A percentile compares a stretch with the other conserved stretches of the same genome.
phyloP scores from a whole-genome alignment of 2,888 invertebrate species.

The Mystacides longicornis region DNA sequence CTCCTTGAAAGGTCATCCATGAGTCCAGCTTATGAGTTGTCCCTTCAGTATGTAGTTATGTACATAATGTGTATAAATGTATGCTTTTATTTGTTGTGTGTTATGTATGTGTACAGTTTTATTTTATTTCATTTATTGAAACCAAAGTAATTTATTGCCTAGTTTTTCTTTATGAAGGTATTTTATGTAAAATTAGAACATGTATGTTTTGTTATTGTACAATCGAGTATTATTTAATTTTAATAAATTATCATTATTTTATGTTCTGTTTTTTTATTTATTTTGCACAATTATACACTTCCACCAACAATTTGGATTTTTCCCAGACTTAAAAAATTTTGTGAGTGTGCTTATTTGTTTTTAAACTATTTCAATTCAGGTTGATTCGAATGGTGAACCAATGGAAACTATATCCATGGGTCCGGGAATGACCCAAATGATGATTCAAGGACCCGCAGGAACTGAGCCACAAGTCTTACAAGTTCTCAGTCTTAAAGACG shows the following conservation, averaged over 20 bases:
- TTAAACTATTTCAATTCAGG: slow-evolving; percentile 40
- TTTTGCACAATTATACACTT: background rate
- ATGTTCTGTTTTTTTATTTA: background rate
- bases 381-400: slow-evolving; percentile 68
- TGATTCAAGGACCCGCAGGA: slow-evolving; percentile 62
- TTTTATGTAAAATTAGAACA: too few relatives aligned
- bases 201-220: background rate
- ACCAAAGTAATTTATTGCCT: too few relatives aligned
- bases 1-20: too few relatives aligned
- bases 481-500: slow-evolving; percentile 80
- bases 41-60: too few relatives aligned
- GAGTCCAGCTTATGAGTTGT: too few relatives aligned
- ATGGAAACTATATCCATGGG: slow-evolving; percentile 72
- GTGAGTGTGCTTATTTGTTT: background rate
- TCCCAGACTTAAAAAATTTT: background rate
- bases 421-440: slow-evolving; percentile 75
- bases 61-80: too few relatives aligned
- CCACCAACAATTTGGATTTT: background rate
- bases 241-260: background rate
- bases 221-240: background rate
- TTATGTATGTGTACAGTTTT: too few relatives aligned
- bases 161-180: too few relatives aligned
- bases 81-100: too few relatives aligned
- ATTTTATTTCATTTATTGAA: too few relatives aligned
- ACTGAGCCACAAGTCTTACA: slow-evolving; percentile 74